Evolutionary conservation across 1,140 invertebrate genomes (phyloP), one percentile per base, ranked within the genome.

Genomic region (Zaprionus lachaisei): DNA sequence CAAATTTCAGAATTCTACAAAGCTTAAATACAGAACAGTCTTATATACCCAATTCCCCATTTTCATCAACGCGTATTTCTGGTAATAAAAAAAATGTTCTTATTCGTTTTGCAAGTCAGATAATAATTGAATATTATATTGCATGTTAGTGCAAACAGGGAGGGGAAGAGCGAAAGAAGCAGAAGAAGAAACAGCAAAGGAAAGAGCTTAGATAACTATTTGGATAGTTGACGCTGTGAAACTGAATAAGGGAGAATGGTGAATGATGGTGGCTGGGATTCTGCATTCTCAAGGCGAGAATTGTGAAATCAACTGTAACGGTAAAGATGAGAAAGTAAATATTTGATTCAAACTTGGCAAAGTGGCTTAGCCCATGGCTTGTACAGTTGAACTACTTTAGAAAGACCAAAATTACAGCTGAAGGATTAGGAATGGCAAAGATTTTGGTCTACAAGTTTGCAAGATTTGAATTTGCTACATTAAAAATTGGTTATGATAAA

Each of bases 101-200:
- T 54, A 49, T 56, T 73, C 62, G n/a, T 71, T 81, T 79, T 55
- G 61, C 38, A 63, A 54, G 38, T 47, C 62, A 62, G 68, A 86
- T 77, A 72, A 79, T 83, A 85, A 85, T 87, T 85, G 80, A 85
- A 87, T 85, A 80, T 80, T 82, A 56, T 81, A 73, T 77, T 73
- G 57, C 77, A 64, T 58, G 49, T 31, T 24, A 17, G 38, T 56
- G 26, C 51, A 51, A 51, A 17, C 12, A 31, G 41, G 68, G 47
- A 34, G 37, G 3, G 20, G 20, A 15, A 44, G 65, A 26, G 57
- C 49, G 58, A 26, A 14, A 31, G 34, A 71, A 34, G 28, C 62
- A 67, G 65, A 56, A 49, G 54, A 49, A 34, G 22, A 63, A 54
- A 44, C 24, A 37, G 44, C 62, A 12, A 55, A 31, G 38, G 34